Conservation (phyloP, 2,113 vertebrate species). For the Nettapus auritus region DNA sequence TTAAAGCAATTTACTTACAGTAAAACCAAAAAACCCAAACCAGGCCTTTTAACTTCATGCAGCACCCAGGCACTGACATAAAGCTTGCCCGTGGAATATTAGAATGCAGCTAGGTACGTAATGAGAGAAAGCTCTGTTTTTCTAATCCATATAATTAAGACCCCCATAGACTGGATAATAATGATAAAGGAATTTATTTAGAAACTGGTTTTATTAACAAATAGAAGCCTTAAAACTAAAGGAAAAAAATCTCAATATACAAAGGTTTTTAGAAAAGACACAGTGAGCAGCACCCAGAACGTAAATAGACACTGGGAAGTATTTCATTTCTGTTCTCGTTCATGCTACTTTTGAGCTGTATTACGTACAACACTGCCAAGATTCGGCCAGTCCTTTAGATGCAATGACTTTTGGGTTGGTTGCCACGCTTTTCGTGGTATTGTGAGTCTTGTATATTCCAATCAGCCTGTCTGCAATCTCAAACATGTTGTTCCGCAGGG, state of each 20-base stretch:
- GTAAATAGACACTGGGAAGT: background rate
- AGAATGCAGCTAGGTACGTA: background rate
- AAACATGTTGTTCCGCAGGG: conserved; percentile 98
- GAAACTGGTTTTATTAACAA: background rate
- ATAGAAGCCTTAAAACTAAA: background rate
- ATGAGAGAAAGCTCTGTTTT: background rate
- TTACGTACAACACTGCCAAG: background rate
- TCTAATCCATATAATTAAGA: background rate
- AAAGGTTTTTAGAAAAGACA: background rate
- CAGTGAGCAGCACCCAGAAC: background rate
- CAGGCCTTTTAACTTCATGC: background rate
- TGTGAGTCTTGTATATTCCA: conserved; percentile 96
- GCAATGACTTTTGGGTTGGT: conserved; percentile 92
- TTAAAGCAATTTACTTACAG: background rate
- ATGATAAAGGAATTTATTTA: background rate
- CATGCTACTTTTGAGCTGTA: background rate
- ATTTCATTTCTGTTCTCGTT: background rate
- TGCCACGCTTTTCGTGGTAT: conserved; percentile 92
- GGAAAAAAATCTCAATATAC: background rate
- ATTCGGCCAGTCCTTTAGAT: conserved; percentile 77
- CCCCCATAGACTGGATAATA: background rate
- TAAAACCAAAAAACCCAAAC: no score
- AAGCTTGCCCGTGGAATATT: background rate
- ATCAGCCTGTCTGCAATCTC: conserved; percentile 95
- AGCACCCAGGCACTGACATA: background rate